Percentiles rank a stretch among this genome's conserved stretches.
phyloP scores from a whole-genome alignment of 2,797 vertebrate genomes.

The Esox masquinongy region DNA sequence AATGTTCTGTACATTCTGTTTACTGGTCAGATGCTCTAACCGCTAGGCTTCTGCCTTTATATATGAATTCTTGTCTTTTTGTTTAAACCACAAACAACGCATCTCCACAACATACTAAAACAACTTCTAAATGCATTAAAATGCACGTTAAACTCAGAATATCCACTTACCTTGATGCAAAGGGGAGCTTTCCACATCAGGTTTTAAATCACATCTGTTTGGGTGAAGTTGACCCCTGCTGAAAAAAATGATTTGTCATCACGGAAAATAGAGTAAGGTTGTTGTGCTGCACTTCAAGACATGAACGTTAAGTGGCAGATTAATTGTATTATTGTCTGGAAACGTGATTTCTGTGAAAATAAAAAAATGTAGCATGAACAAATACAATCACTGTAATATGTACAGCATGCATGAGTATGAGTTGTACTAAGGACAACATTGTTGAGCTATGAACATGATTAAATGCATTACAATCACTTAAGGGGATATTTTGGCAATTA shows the following conservation, averaged over 20 bases:
- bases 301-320: neutral
- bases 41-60: neutral
- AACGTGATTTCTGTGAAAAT: neutral
- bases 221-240: conserved; percentile 65
- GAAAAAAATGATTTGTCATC: conserved; percentile 38
- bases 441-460: neutral
- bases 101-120: neutral
- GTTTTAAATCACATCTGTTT: conserved; percentile 63
- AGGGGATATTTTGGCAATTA: neutral
- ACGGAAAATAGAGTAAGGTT: neutral
- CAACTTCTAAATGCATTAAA: neutral
- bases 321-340: neutral
- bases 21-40: too few species aligned
- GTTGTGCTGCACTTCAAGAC: neutral
- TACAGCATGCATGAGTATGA: too few species aligned
- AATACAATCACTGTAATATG: neutral
- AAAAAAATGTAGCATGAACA: neutral
- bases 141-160: neutral
- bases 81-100: neutral
- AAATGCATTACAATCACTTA: conserved; percentile 1
- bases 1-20: neutral
- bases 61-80: neutral
- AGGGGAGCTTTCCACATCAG: conserved; percentile 58
- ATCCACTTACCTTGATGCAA: conserved; percentile 70
- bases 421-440: too few species aligned